Evolutionary conservation across 1,140 invertebrate genomes (phyloP), one percentile per base, ranked within the genome.

Genomic region (Drosophila bipectinata): DNA sequence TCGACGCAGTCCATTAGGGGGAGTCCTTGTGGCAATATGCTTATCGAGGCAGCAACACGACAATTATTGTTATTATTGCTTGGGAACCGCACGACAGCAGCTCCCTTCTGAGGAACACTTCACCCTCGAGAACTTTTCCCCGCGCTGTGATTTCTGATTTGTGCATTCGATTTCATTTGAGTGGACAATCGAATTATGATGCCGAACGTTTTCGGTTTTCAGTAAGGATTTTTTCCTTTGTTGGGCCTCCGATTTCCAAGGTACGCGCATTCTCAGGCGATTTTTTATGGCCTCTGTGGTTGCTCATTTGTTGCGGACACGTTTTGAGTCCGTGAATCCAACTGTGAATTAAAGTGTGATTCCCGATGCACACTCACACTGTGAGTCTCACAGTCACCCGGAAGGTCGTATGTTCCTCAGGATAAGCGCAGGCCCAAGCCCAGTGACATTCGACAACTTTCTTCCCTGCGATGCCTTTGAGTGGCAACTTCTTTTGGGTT

Each of bases 291-390:
- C 37, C 18, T 66, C 56, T 39, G 73, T 54, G 67, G 67, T 67
- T 87, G 83, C 83, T 87, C 83, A 88, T 87, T 88, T 87, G 83
- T 88, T 87, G 83, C 79, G 83, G 79, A 83, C 83, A 87, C 83
- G 83, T 87, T 87, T 79, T 52, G 54, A 48, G 47, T 10, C 41
- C 74, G 47, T 67, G 47, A 64, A 64, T 67, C 48, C 59, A 67
- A 52, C 63, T 53, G 63, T 64, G 63, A 64, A 83, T 88, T 76
- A 71, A 83, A 83, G 68, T 77, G 72, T 53, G 78, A 68, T 78
- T 75, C 49, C 62, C 68, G 51, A 78, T 78, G 82, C 82, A 78
- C 75, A 60, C 83, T 81, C 83, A 88, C 71, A 87, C n/a, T n/a
- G n/a, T n/a, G n/a, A n/a, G n/a, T n/a, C 83, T 81, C 83, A 88